Base-by-base conservation (phyloP, 2,113 vertebrate species). In the Charadrius vociferus region DNA sequence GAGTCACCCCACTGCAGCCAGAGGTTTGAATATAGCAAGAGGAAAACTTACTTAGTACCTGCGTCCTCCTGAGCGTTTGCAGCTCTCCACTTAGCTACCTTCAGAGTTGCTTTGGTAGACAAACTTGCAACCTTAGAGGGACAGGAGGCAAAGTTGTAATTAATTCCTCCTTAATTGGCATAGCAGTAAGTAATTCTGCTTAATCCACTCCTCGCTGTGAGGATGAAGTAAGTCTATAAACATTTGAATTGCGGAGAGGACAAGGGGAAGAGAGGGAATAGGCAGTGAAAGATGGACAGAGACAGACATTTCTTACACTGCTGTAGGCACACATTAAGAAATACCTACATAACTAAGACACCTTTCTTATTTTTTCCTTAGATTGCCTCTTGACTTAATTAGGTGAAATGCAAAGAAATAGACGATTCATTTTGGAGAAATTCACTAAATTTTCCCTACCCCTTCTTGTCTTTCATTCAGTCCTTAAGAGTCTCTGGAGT, bases 151-250 rank as follows among this genome's bases (percentile, higher is more conserved):
- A 82, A 88, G 84, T 43, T 94, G 81, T 95, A 96, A 96, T 96
- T 95, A 96, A 95, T 96, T 94, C 74, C 37, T 80, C 58, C 67
- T 84, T 96, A 95, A 95, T 65, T 94, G 93, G 89, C 81, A 30
- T 96, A 71, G 75, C 95, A 92, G 86, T 95, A 91, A 91, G 67
- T 96, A 97, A 94, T 96, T 96, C 91, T 90, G 72, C 68, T 88
- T 97, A 97, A 96, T 96, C 94, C 90, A 77, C 91, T 93, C 79
- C 94, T 96, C 86, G 81, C 90, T 97, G 81, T 84, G 94, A 94
- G 93, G 96, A 85, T 92, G 92, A 91, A 96, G 85, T 87, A 56
- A 89, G 66, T 62, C 83, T 91, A 79, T 91, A 79, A 96, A 88
- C 91, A 91, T 86, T 9, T 68, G 83, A 89, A 75, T 95, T 94